Percentiles rank a stretch among this genome's conserved stretches.
phyloP scores from a whole-genome alignment of 2,797 vertebrate genomes.

The Rhynchonycteris naso region DNA sequence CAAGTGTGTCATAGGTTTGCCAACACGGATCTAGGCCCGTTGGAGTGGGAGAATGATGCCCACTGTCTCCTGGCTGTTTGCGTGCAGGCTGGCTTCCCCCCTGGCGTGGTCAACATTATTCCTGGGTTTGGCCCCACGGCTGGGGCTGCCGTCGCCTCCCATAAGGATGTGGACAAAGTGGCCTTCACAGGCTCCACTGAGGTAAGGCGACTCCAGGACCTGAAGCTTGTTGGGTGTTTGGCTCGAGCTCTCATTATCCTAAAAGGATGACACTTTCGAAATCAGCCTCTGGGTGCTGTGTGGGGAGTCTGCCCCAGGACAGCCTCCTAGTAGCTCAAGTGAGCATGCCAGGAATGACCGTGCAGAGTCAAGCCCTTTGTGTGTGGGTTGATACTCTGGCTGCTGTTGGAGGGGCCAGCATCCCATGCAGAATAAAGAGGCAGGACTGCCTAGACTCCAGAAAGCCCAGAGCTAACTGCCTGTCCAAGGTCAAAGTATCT shows the following conservation, averaged over 20 bases:
- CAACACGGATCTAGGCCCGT: neutral
- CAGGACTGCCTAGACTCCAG: neutral
- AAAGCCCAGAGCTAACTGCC: neutral
- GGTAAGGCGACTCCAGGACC: slow-evolving; percentile 82
- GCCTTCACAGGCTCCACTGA: slow-evolving; percentile 98
- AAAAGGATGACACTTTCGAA: neutral
- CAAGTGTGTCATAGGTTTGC: too few species aligned
- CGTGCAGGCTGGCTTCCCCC: slow-evolving; percentile 94
- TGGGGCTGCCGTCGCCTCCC: slow-evolving; percentile 93
- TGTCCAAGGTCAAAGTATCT: neutral
- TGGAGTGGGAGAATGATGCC: neutral
- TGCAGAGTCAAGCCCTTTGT: neutral
- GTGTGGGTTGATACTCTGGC: neutral
- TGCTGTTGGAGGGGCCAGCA: neutral
- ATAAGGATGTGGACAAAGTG: slow-evolving; percentile 96
- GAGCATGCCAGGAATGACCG: neutral
- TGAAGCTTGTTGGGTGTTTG: neutral
- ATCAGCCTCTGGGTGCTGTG: neutral
- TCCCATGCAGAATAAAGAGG: neutral
- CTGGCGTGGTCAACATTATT: slow-evolving; percentile 96
- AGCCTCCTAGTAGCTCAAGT: neutral
- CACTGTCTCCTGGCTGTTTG: neutral
- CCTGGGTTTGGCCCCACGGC: slow-evolving; percentile 93
- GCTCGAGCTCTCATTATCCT: neutral
- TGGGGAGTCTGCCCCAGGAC: neutral